Percentiles rank a stretch among this genome's conserved stretches.
Evolutionary conservation across 2,113 vertebrate genomes (phyloP).

Genomic region (Trogon surrucura): DNA sequence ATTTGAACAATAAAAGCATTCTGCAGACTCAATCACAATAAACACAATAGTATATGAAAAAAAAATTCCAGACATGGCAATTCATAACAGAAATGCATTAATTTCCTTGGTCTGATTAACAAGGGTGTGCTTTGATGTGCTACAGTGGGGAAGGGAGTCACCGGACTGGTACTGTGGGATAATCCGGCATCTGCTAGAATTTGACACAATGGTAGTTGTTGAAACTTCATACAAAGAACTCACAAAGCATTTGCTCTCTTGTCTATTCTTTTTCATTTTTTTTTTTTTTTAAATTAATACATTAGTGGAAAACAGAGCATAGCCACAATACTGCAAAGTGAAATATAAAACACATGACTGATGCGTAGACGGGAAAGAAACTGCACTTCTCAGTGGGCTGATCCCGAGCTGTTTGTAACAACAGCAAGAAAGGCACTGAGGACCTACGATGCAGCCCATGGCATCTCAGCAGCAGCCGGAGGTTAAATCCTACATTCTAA

Average conservation of each 20-base stretch:
- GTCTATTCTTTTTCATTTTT: background rate
- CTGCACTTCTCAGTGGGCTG: background rate
- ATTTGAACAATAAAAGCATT: constrained; percentile 41
- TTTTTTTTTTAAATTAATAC: background rate
- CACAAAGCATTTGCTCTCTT: background rate
- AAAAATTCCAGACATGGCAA: constrained; percentile 11
- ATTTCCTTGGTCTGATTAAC: constrained; percentile 57
- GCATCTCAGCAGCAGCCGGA: background rate
- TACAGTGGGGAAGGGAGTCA: background rate
- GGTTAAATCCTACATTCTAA: background rate
- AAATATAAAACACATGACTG: background rate
- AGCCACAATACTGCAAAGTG: background rate
- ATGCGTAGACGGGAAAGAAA: background rate
- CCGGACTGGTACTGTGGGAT: background rate
- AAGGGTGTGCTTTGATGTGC: constrained; percentile 32
- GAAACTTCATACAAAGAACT: background rate
- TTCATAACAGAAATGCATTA: constrained; percentile 17
- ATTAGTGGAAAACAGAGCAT: background rate
- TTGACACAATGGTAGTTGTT: background rate
- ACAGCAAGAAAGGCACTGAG: background rate
- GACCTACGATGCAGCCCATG: background rate
- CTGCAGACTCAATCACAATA: constrained; percentile 14
- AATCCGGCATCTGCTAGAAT: background rate
- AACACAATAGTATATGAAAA: background rate
- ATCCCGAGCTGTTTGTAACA: background rate